phyloP scores from a whole-genome alignment of 2,888 invertebrate genomes.

The Acanthosepion lycidas region DNA sequence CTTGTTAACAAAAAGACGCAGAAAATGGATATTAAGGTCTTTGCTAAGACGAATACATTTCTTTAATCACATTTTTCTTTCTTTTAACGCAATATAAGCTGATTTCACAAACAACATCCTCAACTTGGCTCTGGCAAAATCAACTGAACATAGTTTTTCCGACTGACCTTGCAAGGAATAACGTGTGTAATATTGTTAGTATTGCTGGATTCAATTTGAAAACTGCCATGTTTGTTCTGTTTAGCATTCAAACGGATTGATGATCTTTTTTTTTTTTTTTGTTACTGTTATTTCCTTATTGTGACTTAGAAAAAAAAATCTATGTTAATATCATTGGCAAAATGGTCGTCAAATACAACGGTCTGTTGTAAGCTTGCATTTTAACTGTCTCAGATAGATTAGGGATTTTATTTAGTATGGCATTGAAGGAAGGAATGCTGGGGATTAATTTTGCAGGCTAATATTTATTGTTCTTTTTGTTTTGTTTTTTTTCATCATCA shows the following conservation, averaged over 20 bases:
- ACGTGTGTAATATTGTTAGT: not conserved
- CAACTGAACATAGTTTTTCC: not conserved
- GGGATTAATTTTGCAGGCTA: too few relatives aligned
- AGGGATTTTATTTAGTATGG: too few relatives aligned
- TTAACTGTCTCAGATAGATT: too few relatives aligned
- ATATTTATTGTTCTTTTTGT: too few relatives aligned
- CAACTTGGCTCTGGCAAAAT: not conserved
- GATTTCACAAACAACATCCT: constrained; percentile 17
- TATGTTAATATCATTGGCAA: not conserved
- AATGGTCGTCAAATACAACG: too few relatives aligned
- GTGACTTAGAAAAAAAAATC: not conserved
- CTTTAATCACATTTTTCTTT: constrained; percentile 18
- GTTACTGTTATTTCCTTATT: not conserved
- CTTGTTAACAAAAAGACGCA: not conserved
- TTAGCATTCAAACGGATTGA: too few relatives aligned
- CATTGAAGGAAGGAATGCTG: too few relatives aligned
- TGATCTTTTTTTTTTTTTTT: not conserved
- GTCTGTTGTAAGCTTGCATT: too few relatives aligned
- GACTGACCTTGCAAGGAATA: not conserved
- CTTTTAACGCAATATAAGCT: not conserved
- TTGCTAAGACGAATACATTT: not conserved
- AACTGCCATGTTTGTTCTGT: not conserved
- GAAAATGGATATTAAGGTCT: constrained; percentile 22
- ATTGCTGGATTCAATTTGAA: not conserved
- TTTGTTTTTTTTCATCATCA: too few relatives aligned